Conservation (phyloP, 1,140 invertebrate species). For the Laupala kohalensis region DNA sequence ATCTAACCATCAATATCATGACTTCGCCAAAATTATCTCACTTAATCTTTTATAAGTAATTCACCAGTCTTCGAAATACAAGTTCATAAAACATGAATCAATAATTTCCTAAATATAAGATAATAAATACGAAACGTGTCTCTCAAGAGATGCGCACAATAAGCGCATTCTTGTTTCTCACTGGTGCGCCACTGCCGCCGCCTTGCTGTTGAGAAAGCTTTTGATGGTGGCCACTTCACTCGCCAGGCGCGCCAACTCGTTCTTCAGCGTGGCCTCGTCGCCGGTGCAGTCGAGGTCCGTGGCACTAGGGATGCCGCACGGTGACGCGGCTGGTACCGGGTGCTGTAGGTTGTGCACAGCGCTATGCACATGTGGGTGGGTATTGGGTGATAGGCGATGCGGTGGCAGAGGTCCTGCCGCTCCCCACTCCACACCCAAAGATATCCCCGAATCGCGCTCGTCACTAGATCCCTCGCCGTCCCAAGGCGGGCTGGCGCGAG, state of each 20-base stretch:
- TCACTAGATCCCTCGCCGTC: slow-evolving; percentile 73
- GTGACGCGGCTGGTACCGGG: slow-evolving; percentile 10
- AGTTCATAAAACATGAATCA: neutral
- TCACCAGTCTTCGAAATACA: neutral
- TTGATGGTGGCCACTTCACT: slow-evolving; percentile 85
- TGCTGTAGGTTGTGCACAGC: slow-evolving; percentile 32
- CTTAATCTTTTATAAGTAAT: neutral
- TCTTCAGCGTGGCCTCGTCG: slow-evolving; percentile 57
- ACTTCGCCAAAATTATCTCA: neutral
- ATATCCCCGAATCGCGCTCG: slow-evolving; percentile 77
- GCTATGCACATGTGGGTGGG: slow-evolving; percentile 19
- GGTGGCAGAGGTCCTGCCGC: slow-evolving; percentile 22
- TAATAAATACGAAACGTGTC: neutral
- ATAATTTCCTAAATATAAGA: neutral
- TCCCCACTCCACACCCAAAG: slow-evolving; percentile 55
- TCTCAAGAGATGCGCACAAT: neutral
- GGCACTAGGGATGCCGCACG: slow-evolving; percentile 12
- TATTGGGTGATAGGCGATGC: neutral
- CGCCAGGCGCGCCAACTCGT: slow-evolving; percentile 72
- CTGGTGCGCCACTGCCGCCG: slow-evolving; percentile 1
- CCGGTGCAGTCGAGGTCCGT: slow-evolving; percentile 11
- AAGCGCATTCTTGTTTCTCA: neutral
- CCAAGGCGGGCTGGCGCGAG: slow-evolving; percentile 63
- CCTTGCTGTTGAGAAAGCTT: slow-evolving; percentile 30
- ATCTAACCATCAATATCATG: neutral